Conservation (phyloP, 92 coral and sea anemone species). For the Heteractis magnifica region DNA sequence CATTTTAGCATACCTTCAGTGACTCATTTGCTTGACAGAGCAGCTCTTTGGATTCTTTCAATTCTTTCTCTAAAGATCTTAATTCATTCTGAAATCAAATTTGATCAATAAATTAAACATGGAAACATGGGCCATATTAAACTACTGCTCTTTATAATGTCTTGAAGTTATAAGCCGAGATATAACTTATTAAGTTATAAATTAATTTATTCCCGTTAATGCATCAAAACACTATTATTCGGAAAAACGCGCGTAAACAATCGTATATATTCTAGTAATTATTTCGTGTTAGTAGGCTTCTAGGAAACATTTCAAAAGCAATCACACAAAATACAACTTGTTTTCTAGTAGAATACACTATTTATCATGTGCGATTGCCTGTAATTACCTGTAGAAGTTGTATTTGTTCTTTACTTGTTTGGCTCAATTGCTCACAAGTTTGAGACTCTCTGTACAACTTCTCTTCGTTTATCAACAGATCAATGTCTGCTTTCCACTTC, state of each 20-base stretch:
- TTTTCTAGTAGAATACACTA: neutral
- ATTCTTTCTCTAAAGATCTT: constrained; percentile 17
- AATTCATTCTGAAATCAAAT: constrained; percentile 28
- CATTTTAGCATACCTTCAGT: constrained; percentile 22
- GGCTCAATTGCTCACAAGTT: constrained; percentile 32
- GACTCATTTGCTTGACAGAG: constrained; percentile 22
- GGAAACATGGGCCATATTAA: neutral
- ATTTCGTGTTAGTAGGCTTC: neutral
- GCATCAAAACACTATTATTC: too few species aligned
- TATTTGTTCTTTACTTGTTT: constrained; percentile 21
- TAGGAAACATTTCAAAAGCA: neutral
- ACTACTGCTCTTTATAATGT: neutral
- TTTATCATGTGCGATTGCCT: neutral
- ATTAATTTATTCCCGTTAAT: too few species aligned
- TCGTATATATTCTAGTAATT: neutral
- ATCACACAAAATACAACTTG: neutral
- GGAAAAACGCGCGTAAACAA: neutral
- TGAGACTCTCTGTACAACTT: constrained; percentile 41
- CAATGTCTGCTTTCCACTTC: constrained; percentile 64
- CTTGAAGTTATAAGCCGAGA: neutral
- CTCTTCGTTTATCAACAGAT: constrained; percentile 67
- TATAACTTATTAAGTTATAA: neutral
- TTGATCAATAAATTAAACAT: neutral
- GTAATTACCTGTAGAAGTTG: constrained; percentile 32
- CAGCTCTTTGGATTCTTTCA: constrained; percentile 13